Evolutionary conservation across 23 tunicate genomes (phyloP).

Genomic region (Clavelina lepadiformis): DNA sequence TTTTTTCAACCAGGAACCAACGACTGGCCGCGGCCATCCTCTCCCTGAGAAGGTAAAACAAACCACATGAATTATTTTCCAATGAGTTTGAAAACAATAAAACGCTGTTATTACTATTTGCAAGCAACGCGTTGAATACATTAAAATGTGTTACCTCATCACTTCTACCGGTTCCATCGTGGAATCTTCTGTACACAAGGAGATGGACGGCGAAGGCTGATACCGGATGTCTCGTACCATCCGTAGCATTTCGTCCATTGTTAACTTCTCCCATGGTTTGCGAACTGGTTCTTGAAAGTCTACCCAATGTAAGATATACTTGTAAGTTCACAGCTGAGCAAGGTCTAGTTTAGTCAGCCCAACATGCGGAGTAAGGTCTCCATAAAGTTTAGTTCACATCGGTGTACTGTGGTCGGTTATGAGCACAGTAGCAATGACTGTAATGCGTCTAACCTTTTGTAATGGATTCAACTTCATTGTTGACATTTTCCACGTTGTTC

Average conservation of each 20-base stretch:
- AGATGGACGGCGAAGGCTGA: conserved; percentile 87
- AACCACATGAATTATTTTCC: no score
- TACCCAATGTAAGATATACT: background rate
- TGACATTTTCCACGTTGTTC: conserved; percentile 9
- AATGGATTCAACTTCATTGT: conserved; percentile 39
- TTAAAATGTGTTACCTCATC: conserved; percentile 48
- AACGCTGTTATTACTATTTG: no score
- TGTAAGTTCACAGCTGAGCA: no score
- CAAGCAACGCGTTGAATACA: background rate
- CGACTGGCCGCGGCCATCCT: conserved; percentile 86
- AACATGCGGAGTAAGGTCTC: no score
- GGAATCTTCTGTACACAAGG: conserved; percentile 85
- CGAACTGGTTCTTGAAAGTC: conserved; percentile 5
- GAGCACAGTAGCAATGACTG: no score
- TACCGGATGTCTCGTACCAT: conserved; percentile 78
- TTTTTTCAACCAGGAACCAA: conserved; percentile 76
- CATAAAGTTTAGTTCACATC: no score
- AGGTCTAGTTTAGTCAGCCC: no score
- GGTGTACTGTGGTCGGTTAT: no score
- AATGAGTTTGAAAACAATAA: no score
- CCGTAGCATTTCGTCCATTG: conserved; percentile 86
- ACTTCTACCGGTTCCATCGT: conserved; percentile 89
- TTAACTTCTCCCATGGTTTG: conserved; percentile 82
- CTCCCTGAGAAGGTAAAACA: conserved; percentile 35
- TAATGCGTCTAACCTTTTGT: conserved; percentile 34